Evolutionary conservation across 35 echinoderm and acorn worm species (phyloP).

Genomic region (Lytechinus pictus): DNA sequence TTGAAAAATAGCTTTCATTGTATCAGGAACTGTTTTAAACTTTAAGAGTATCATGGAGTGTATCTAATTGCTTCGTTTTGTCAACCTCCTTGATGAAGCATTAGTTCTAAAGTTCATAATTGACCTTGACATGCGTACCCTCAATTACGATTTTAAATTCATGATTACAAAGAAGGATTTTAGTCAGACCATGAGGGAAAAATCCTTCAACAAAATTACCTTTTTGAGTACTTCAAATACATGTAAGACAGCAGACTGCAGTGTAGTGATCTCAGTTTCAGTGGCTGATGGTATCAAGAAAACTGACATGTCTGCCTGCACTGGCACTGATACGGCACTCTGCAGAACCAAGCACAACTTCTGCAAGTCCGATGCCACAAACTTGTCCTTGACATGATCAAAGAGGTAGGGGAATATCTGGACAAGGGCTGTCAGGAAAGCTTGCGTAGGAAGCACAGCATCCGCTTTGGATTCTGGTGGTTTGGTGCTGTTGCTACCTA

Average conservation of each 20-base stretch:
- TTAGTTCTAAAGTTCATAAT: background rate
- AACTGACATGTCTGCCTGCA: conserved; percentile 90
- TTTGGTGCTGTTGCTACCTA: conserved; percentile 79
- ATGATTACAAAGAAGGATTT: background rate
- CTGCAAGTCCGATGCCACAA: conserved; percentile 91
- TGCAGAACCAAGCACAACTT: conserved; percentile 89
- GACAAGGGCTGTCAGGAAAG: conserved; percentile 87
- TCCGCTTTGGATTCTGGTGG: conserved; percentile 68
- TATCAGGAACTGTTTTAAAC: no score
- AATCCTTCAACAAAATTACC: conserved; percentile 57
- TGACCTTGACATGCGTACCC: background rate
- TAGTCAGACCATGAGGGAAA: background rate
- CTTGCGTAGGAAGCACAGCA: conserved; percentile 76
- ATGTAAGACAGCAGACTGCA: conserved; percentile 89
- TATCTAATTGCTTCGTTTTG: background rate
- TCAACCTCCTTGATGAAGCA: background rate
- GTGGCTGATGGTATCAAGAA: conserved; percentile 86
- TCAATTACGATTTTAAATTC: background rate
- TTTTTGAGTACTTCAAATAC: conserved; percentile 82
- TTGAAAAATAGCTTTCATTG: no score
- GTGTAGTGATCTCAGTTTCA: conserved; percentile 79
- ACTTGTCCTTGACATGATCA: conserved; percentile 78
- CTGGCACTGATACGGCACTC: conserved; percentile 93
- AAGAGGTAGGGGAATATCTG: conserved; percentile 97
- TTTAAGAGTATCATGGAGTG: background rate